phyloP scores from a whole-genome alignment of 2,888 invertebrate genomes.

The Podabrus alpinus region DNA sequence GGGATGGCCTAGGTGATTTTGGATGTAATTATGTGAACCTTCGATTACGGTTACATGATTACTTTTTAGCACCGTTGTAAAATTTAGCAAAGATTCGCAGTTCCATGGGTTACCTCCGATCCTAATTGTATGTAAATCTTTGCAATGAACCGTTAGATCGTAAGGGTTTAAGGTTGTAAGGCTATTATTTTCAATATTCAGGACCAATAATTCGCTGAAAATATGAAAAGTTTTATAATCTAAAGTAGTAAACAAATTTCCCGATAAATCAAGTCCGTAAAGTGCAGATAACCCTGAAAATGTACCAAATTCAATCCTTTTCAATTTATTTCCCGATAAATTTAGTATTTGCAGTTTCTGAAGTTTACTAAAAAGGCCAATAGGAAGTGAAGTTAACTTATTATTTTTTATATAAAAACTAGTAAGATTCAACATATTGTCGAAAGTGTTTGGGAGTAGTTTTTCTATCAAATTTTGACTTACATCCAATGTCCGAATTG shows the following conservation, averaged over 20 bases:
- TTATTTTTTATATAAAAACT: slow-evolving; percentile 10
- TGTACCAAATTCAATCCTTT: slow-evolving; percentile 14
- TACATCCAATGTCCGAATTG: not conserved
- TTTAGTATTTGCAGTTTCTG: not conserved
- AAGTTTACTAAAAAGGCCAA: slow-evolving; percentile 12
- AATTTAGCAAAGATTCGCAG: slow-evolving; percentile 14
- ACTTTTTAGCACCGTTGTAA: not conserved
- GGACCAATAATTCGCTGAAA: not conserved
- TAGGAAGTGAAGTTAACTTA: slow-evolving; percentile 2
- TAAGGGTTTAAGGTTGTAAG: slow-evolving; percentile 9
- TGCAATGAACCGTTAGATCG: slow-evolving; percentile 4
- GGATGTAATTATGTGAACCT: not conserved
- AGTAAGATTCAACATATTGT: not conserved
- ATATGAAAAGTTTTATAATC: slow-evolving; percentile 13
- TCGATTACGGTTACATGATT: not conserved
- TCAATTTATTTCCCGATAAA: slow-evolving; percentile 8
- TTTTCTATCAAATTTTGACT: slow-evolving; percentile 2
- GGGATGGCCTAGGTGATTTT: slow-evolving; percentile 6
- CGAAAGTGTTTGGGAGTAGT: slow-evolving; percentile 1
- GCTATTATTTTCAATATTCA: slow-evolving; percentile 16
- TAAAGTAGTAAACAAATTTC: slow-evolving; percentile 5
- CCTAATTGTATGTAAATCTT: not conserved
- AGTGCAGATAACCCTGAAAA: slow-evolving; percentile 11
- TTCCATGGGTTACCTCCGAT: slow-evolving; percentile 21
- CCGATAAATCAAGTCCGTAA: slow-evolving; percentile 6